Percentiles rank a stretch among this genome's conserved stretches.
phyloP scores from a whole-genome alignment of 1,140 invertebrate genomes.

The Andricus grossulariae region DNA sequence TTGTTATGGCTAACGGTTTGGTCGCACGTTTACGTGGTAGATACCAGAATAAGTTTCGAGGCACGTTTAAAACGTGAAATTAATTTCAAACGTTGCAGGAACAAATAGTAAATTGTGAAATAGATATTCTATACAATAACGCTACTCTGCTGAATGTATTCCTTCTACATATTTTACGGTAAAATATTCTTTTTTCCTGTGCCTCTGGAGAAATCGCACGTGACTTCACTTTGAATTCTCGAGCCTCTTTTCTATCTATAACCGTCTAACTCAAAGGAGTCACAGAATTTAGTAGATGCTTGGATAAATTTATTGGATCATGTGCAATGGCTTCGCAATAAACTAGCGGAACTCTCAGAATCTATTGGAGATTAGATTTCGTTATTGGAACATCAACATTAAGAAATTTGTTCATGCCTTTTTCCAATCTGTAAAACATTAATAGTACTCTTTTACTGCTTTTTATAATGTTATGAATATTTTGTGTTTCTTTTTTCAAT shows the following conservation, averaged over 20 bases:
- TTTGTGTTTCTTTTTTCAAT: too few species aligned
- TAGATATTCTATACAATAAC: conserved; percentile 11
- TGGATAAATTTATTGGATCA: conserved; percentile 10
- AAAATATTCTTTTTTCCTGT: conserved; percentile 11
- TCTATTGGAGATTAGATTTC: too few species aligned
- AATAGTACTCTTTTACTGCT: too few species aligned
- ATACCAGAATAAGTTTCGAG: conserved; percentile 7
- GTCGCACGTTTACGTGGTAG: not conserved
- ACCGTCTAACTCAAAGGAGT: conserved; percentile 4
- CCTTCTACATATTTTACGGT: not conserved
- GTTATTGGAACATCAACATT: too few species aligned
- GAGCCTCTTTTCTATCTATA: conserved; percentile 12
- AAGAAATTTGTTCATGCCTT: too few species aligned
- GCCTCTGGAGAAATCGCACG: conserved; percentile 11
- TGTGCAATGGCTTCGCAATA: conserved; percentile 4
- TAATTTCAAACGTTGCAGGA: not conserved
- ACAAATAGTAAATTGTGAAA: conserved; percentile 7
- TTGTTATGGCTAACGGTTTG: conserved; percentile 23
- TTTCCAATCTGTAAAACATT: too few species aligned
- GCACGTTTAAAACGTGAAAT: conserved; percentile 17
- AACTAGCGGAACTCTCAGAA: not conserved
- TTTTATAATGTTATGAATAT: too few species aligned
- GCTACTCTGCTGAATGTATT: not conserved
- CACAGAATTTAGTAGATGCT: conserved; percentile 26
- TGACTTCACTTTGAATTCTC: not conserved